Evolutionary conservation across 2,113 vertebrate species (phyloP), one percentile per base, ranked within the genome.

Genomic region (Ammospiza nelsoni): DNA sequence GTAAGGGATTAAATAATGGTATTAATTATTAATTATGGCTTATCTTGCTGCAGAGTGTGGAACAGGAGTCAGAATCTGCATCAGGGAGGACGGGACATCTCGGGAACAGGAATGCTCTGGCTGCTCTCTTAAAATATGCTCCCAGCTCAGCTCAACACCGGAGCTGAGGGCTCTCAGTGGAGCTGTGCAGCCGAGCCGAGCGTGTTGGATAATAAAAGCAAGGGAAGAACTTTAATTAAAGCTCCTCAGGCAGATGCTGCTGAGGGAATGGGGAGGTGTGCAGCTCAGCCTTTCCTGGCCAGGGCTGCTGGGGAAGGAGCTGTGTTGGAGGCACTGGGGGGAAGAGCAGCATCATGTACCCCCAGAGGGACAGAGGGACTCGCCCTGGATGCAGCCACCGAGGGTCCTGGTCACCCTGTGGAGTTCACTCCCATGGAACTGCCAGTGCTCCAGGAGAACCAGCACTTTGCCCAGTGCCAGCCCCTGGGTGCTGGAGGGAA

Each of bases 1-100:
- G 89, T 78, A 39, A 49, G 84, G 57, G 69, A 57, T 91, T 84
- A 75, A 94, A 78, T 61, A 92, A 72, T 2, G 58, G 49, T 33
- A 63, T 94, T 80, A 94, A 93, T 90, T 93, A 96, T 96, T 91
- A 96, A 96, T 89, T 61, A 82, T 31, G 93, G 87, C 69, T 92
- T 67, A 75, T 66, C 93, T 92, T 95, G 95, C 96, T 89, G 75
- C 77, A 18, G 52, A 89, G 66, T 65, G 92, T 41, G 84, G 91
- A 95, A 94, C 94, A 95, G 92, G 78, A 95, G 77, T 92, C 91
- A 29, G 91, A 54, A 79, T 15, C 74, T 39, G 41, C 49, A 49
- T 21, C n/a, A 3, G 92, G 94, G 91, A 95, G 92, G 92, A 82
- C 25, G 10, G 91, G 91, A 96, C 92, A 87, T 91, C 92, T 91